Conservation (phyloP, 2,113 vertebrate genomes). For the Raja brachyura region DNA sequence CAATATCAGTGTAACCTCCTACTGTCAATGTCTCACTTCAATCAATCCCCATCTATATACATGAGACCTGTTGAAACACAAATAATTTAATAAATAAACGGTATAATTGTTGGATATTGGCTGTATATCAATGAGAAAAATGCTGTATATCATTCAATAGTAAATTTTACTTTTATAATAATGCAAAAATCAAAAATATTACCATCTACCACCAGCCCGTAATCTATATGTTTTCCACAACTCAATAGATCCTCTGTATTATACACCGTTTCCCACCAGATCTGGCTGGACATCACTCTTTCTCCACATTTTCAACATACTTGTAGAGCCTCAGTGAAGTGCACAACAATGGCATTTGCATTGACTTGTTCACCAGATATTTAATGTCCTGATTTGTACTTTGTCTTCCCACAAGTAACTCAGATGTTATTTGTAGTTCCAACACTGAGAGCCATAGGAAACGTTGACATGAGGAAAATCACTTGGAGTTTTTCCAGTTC, state of each 20-base stretch:
- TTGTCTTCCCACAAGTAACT: background rate
- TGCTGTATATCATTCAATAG: background rate
- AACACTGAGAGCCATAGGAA: background rate
- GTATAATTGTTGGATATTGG: background rate
- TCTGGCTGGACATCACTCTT: background rate
- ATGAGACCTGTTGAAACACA: conserved; percentile 57
- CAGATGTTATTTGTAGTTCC: background rate
- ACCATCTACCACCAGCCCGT: background rate
- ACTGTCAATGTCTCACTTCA: conserved; percentile 53
- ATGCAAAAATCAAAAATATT: background rate
- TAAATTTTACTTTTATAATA: background rate
- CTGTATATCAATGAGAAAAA: conserved; percentile 3
- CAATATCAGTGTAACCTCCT: conserved; percentile 57
- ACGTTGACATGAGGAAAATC: background rate
- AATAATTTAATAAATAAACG: conserved; percentile 44
- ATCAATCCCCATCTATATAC: conserved; percentile 53
- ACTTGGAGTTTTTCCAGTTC: background rate
- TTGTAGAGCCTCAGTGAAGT: background rate
- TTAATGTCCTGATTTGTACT: background rate
- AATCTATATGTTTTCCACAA: background rate
- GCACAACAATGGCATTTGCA: background rate
- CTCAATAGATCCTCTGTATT: background rate
- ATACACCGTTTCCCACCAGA: background rate
- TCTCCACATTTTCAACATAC: background rate
- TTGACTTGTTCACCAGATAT: background rate